These are phyloP conservation scores for Chionoecetes opilio DNA, from an alignment of 1,140 invertebrate genomes.

Conservation along the genomic window DNA sequence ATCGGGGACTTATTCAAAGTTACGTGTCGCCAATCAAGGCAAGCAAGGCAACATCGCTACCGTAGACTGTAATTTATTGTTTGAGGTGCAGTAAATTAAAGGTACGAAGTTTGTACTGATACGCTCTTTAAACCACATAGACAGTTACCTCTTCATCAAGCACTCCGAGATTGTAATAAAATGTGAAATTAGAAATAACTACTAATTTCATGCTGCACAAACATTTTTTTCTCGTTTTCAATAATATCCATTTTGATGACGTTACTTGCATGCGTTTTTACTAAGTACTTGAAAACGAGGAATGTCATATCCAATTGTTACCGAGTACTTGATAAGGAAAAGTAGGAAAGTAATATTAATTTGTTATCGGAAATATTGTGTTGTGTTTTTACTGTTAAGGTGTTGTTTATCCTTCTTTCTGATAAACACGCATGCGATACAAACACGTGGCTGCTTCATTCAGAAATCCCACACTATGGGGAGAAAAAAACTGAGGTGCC, in stretches of 20 bases:
- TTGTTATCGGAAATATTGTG: not conserved
- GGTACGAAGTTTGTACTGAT: no score
- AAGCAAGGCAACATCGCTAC: not conserved
- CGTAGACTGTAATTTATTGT: not conserved
- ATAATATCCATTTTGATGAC: no score
- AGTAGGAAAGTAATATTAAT: not conserved
- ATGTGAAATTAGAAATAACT: not conserved
- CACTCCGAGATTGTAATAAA: no score
- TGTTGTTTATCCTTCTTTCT: no score
- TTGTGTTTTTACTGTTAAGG: not conserved
- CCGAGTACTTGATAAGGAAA: not conserved
- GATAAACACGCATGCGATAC: no score
- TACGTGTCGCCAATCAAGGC: not conserved
- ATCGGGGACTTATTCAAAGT: no score
- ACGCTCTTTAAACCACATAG: not conserved
- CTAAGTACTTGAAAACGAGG: not conserved
- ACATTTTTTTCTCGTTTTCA: not conserved
- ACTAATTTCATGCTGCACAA: not conserved
- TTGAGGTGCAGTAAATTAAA: not conserved
- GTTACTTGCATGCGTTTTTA: slow-evolving; percentile 6
- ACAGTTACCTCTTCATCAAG: no score
- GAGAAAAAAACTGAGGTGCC: no score
- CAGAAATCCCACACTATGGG: no score
- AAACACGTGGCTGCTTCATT: no score
- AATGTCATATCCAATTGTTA: not conserved